Conservation (phyloP, 23 tunicate species). For the Clavelina lepadiformis region DNA sequence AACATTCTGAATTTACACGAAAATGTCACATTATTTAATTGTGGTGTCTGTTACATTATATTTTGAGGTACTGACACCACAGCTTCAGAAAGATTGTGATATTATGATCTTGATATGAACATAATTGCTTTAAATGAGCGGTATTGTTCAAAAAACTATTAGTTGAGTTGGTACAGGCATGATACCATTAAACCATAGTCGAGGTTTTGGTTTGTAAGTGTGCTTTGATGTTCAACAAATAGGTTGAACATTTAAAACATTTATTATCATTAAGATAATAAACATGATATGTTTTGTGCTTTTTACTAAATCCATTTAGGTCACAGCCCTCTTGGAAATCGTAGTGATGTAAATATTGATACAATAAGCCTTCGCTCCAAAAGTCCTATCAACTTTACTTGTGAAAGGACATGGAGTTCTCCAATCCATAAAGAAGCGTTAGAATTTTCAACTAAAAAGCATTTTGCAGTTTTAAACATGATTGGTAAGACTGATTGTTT, state of each 20-base stretch:
- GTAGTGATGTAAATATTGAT: conserved; percentile 26
- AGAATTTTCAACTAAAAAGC: conserved; percentile 28
- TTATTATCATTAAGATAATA: conserved; percentile 21
- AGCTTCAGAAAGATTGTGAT: no score
- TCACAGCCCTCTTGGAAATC: conserved; percentile 11
- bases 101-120: no score
- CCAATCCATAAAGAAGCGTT: conserved; percentile 41
- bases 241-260: not conserved
- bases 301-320: conserved; percentile 16
- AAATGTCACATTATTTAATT: no score
- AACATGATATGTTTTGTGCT: not conserved
- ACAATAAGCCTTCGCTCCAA: conserved; percentile 40
- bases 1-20: no score
- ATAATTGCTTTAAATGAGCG: no score
- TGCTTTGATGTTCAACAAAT: no score
- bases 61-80: no score
- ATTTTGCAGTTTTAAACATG: conserved; percentile 37
- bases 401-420: conserved; percentile 29
- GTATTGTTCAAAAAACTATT: no score
- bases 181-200: no score
- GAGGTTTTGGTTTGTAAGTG: no score
- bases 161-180: no score
- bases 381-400: conserved; percentile 16
- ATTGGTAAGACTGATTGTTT: conserved; percentile 35
- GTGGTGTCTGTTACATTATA: no score